phyloP scores from a whole-genome alignment of 2,888 invertebrate species.

The Parascotia fuliginaria region DNA sequence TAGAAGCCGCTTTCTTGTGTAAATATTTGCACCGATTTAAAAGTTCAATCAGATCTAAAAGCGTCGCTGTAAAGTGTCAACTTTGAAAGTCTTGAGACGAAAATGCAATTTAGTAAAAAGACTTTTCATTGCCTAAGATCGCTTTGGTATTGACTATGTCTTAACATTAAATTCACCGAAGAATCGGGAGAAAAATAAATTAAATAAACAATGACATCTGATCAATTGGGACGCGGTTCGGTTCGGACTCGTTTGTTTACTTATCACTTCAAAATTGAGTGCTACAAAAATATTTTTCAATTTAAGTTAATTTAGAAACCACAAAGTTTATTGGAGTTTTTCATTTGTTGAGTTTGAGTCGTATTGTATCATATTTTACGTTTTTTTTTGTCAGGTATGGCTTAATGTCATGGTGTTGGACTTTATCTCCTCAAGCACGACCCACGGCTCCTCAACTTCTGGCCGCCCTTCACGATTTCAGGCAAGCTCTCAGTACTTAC shows the following conservation, averaged over 20 bases:
- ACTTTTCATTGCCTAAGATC: constrained; percentile 36
- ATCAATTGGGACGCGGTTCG: neutral
- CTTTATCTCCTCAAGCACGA: constrained; percentile 86
- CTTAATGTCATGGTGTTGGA: constrained; percentile 91
- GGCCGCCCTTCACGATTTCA: constrained; percentile 90
- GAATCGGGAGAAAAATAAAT: constrained; percentile 11
- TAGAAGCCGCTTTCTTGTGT: constrained; percentile 10
- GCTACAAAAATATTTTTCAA: neutral
- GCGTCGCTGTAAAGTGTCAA: constrained; percentile 34
- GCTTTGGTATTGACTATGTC: constrained; percentile 24
- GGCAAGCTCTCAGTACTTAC: constrained; percentile 89
- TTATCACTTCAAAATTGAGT: constrained; percentile 2
- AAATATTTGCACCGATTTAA: constrained; percentile 25
- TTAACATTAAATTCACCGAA: constrained; percentile 28
- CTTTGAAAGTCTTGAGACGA: constrained; percentile 33
- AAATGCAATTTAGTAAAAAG: constrained; percentile 52
- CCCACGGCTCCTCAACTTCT: constrained; percentile 90
- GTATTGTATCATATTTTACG: no score
- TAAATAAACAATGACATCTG: constrained; percentile 11
- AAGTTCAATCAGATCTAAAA: constrained; percentile 40
- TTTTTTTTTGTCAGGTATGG: constrained; percentile 87
- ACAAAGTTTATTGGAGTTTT: neutral
- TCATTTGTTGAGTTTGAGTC: no score
- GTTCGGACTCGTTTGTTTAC: constrained; percentile 1
- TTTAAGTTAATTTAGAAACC: neutral